Base-by-base conservation (phyloP, 2,888 invertebrate genomes). In the Coecobrya sp. region DNA sequence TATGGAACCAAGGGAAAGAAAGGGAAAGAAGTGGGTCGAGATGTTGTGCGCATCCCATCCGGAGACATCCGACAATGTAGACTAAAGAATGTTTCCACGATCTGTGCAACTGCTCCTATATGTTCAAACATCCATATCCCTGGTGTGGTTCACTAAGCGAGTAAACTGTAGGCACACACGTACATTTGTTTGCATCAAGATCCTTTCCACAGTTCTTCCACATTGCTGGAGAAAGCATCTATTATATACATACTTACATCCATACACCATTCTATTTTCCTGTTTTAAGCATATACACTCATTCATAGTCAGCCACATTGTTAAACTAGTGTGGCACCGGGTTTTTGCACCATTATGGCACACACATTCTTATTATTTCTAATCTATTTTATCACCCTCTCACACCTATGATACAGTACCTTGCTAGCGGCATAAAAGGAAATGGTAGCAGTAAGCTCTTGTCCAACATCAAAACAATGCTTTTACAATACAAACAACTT, bases 21-120 rank as follows among this genome's bases (percentile, higher is more conserved):
- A 65, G 87, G 91, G 82, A 70, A 59, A 91, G 93, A 93, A 93
- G 89, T 94, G 93, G 93, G 92, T 93, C 93, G 94, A 84, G 89
- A 85, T 86, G 90, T 92, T 91, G 90, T 94, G 94, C 94, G 94
- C 94, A 94, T 94, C 94, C 93, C 93, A 94, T 93, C 94, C 94
- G 94, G 93, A 94, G 89, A 93, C 92, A 93, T 91, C 93, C 93
- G 94, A 94, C 92, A 70, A 87, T 84, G 87, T 82, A 93, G 89
- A 89, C 93, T 86, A 76, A 93, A 73, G 86, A 90, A 59, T 68
- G 70, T 91, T 91, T 86, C 86, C 25, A 86, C 91, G 86, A 85
- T 85, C 49, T 85, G 79, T 79, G 62, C 25, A 89, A 68, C 86
- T 45, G n/a, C 25, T 19, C 45, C 90, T 86, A 86, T 86, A 86